Conservation (phyloP, 35 echinoderm and acorn worm genomes). For the Apostichopus californicus region DNA sequence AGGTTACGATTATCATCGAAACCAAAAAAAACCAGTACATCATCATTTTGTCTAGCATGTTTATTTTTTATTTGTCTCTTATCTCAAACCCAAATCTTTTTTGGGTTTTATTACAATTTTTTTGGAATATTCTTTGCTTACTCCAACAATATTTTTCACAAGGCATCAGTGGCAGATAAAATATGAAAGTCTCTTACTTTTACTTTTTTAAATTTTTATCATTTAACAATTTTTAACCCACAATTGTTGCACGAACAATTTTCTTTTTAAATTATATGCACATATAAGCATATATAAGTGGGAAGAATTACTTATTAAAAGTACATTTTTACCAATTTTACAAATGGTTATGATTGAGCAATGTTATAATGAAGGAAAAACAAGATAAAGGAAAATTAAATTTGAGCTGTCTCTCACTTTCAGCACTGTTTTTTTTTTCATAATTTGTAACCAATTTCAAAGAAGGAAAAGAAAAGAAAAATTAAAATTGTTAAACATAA, state of each 20-base stretch:
- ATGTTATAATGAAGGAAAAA: slow-evolving; percentile 4
- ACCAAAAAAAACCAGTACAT: too few species aligned
- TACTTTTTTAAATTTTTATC: slow-evolving; percentile 3
- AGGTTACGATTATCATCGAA: too few species aligned
- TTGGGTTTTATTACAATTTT: slow-evolving; percentile 14
- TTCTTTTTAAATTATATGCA: background rate
- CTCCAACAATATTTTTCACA: slow-evolving; percentile 28
- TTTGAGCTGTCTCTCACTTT: slow-evolving; percentile 8
- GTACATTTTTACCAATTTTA: background rate
- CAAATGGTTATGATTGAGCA: background rate
- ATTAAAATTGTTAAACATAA: slow-evolving; percentile 5
- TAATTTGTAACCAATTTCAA: background rate
- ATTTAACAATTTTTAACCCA: background rate
- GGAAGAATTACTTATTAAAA: background rate
- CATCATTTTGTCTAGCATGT: slow-evolving; percentile 1
- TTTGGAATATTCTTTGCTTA: slow-evolving; percentile 5
- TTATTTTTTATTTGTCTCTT: slow-evolving; percentile 19
- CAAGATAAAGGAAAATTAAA: background rate
- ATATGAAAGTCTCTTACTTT: slow-evolving; percentile 30
- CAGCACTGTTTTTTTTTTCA: background rate
- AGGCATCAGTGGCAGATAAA: slow-evolving; percentile 53
- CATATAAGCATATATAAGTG: background rate
- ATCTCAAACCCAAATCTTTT: background rate
- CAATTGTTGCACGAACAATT: background rate
- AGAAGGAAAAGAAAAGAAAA: background rate